phyloP scores from a whole-genome alignment of 37 sponge, comb jelly and placozoan species.

The Mnemiopsis leidyi region DNA sequence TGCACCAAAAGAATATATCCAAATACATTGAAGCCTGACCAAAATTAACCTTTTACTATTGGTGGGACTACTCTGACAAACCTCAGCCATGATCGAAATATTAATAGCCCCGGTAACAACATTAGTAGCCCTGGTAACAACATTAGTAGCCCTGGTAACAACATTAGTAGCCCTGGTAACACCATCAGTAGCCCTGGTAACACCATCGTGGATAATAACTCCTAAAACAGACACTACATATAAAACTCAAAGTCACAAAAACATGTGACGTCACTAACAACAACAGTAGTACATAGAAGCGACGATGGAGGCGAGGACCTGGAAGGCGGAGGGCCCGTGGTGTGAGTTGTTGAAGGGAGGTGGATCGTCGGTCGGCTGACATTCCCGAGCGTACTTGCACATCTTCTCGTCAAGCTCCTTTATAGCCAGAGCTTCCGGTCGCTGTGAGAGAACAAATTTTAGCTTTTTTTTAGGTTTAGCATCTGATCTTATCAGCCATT shows the following conservation, averaged over 20 bases:
- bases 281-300: slow-evolving; percentile 60
- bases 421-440: not conserved
- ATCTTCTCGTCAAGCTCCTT: slow-evolving; percentile 55
- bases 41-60: no score
- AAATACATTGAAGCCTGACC: no score
- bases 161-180: not conserved
- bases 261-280: not conserved
- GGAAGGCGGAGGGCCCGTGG: slow-evolving; percentile 29
- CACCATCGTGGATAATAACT: no score
- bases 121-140: not conserved
- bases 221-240: no score
- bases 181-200: not conserved
- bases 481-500: no score
- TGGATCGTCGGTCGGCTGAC: not conserved
- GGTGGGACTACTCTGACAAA: no score
- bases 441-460: no score
- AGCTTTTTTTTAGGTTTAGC: no score
- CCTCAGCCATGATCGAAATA: no score
- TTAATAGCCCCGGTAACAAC: not conserved
- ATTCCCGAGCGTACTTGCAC: slow-evolving; percentile 21
- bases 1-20: no score
- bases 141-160: no score
- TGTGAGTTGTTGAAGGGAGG: slow-evolving; percentile 35
- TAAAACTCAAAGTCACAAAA: not conserved
- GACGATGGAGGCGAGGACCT: slow-evolving; percentile 33